These are phyloP conservation scores for Habroteleia sp. DNA, from an alignment of 2,888 invertebrate genomes.

Conservation along the genomic window DNA sequence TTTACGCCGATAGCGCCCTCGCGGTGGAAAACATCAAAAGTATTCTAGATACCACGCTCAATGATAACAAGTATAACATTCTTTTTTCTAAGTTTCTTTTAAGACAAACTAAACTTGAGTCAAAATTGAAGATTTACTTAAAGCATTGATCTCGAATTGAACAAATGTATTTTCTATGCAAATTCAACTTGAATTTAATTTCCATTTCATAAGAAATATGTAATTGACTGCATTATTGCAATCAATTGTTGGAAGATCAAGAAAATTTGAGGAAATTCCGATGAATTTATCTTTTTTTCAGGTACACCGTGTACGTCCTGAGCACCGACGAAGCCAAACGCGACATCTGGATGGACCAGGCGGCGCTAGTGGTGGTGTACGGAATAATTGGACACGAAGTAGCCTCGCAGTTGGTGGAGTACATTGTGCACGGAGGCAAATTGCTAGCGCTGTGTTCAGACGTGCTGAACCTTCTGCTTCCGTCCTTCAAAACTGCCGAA, in stretches of 20 bases:
- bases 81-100: too few species aligned
- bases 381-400: constrained; percentile 87
- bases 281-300: too few species aligned
- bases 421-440: constrained; percentile 88
- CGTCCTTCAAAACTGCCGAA: constrained; percentile 92
- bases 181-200: too few species aligned
- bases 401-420: constrained; percentile 86
- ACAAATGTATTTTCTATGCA: too few species aligned
- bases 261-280: too few species aligned
- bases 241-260: too few species aligned
- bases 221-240: too few species aligned
- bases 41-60: constrained; percentile 86
- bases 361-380: constrained; percentile 88
- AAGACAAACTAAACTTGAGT: too few species aligned
- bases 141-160: too few species aligned
- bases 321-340: constrained; percentile 78
- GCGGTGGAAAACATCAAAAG: constrained; percentile 88
- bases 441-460: constrained; percentile 91
- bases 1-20: constrained; percentile 89
- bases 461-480: constrained; percentile 88
- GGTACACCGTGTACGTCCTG: constrained; percentile 81
- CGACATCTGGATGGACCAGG: constrained; percentile 85
- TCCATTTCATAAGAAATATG: too few species aligned
- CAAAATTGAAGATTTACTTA: too few species aligned
- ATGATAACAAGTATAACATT: constrained; percentile 89